Evolutionary conservation across 2,888 invertebrate species (phyloP).

Genomic region (Calliopum simillimum): DNA sequence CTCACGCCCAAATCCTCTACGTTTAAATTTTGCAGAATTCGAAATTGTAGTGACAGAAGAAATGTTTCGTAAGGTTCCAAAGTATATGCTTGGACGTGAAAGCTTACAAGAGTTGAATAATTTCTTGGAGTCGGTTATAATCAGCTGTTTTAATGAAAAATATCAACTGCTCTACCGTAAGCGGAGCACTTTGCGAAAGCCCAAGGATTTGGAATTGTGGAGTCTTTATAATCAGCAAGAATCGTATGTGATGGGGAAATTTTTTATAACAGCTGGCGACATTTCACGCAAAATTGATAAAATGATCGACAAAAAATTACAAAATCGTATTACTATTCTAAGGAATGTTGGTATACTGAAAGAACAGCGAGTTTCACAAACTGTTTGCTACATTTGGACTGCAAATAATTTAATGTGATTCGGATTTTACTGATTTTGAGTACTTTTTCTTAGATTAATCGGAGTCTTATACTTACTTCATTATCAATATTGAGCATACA

Average conservation of each 20-base stretch:
- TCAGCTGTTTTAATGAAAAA: slow-evolving; percentile 58
- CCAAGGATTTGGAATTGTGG: slow-evolving; percentile 53
- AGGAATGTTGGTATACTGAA: slow-evolving; percentile 55
- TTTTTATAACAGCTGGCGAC: slow-evolving; percentile 57
- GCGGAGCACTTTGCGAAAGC: slow-evolving; percentile 49
- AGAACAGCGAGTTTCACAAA: slow-evolving; percentile 53
- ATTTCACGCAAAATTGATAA: slow-evolving; percentile 52
- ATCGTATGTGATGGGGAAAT: slow-evolving; percentile 53
- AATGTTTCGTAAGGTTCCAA: slow-evolving; percentile 54
- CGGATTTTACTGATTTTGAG: too few species aligned
- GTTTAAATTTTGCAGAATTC: slow-evolving; percentile 55
- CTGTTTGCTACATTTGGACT: slow-evolving; percentile 56
- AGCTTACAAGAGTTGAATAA: slow-evolving; percentile 51
- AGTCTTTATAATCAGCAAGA: slow-evolving; percentile 53
- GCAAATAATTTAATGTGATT: neutral
- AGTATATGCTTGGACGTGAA: slow-evolving; percentile 58
- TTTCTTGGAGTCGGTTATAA: slow-evolving; percentile 51
- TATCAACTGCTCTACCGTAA: slow-evolving; percentile 54
- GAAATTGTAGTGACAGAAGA: slow-evolving; percentile 48
- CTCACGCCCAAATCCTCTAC: slow-evolving; percentile 43
- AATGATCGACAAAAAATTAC: slow-evolving; percentile 56
- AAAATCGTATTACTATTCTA: slow-evolving; percentile 54
- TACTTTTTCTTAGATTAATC: too few species aligned
- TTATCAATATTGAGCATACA: too few species aligned
- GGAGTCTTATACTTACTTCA: too few species aligned